Evolutionary conservation across 2,888 invertebrate genomes (phyloP), one percentile per base, ranked within the genome.

Genomic region (Atethmia centrago): DNA sequence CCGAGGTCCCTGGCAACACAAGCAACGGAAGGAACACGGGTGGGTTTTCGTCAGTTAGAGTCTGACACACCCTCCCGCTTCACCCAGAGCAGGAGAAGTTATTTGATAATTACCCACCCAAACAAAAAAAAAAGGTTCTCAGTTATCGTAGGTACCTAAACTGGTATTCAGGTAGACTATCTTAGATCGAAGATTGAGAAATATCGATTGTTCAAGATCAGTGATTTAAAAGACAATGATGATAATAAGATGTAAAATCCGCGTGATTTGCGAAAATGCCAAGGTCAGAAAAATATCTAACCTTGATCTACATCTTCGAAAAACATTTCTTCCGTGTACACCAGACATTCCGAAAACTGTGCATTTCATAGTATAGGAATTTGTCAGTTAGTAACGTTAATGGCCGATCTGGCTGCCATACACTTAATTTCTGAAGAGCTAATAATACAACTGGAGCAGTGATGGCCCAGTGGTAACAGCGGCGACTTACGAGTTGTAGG

Each of bases 181-280:
- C 31, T 42, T 28, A 49, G 31, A 71, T 58, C 10, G 3, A 51
- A 19, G 16, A 49, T 56, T 67, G 7, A 59, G 19, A 67, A 47
- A 63, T 31, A 64, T 77, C 51, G n/a, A 28, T n/a, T 31, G 2
- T 28, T 2, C 36, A 40, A 77, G n/a, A 53, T 31, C 3, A 16
- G 36, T 16, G 16, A 74, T 45, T 59, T 40, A 40, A 36, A 42
- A 36, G 12, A 59, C 47, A 77, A 58, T 21, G 3, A 42, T n/a
- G n/a, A 49, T 14, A 28, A 40, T 28, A 45, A 25, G 1, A 40
- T 55, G 12, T 21, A 47, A 45, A 45, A 53, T n/a, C 12, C 16
- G 5, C 21, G 45, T 45, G 21, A 55, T 56, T 40, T 28, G 1
- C 19, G 47, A n/a, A 40, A 1, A 10, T 36, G 36, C 8, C 45